A percentile compares a stretch with the other conserved stretches of the same genome.
Conservation (phyloP, 2,797 vertebrate species). For the Halcyon chelicuti region DNA sequence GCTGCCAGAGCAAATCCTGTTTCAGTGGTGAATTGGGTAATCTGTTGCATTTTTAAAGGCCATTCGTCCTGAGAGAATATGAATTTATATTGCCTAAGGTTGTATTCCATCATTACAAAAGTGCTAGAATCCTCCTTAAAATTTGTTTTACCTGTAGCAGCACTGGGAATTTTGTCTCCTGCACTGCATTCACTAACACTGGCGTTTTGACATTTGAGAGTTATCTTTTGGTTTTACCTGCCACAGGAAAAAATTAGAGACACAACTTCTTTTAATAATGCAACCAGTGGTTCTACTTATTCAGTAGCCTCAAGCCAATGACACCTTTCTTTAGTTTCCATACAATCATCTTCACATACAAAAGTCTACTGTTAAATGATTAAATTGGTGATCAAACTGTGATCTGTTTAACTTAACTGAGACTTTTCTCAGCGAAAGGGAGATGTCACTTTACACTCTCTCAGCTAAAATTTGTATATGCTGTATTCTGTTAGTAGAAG, state of each 20-base stretch:
- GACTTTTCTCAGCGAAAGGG: constrained; percentile 9
- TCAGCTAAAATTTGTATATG: background rate
- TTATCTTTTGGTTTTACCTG: constrained; percentile 66
- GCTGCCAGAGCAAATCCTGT: constrained; percentile 62
- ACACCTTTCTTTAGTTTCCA: constrained; percentile 56
- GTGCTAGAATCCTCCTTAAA: constrained; percentile 74
- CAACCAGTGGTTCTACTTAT: constrained; percentile 65
- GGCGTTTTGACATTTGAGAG: constrained; percentile 75
- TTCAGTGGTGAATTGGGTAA: constrained; percentile 67
- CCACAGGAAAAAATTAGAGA: constrained; percentile 75
- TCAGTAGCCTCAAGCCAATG: constrained; percentile 61
- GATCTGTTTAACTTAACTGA: constrained; percentile 41
- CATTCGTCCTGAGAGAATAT: constrained; percentile 77
- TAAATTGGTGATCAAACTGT: constrained; percentile 52
- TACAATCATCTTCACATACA: background rate
- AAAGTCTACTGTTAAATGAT: constrained; percentile 46
- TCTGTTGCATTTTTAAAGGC: constrained; percentile 77
- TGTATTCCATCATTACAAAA: constrained; percentile 80
- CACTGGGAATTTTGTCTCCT: constrained; percentile 77
- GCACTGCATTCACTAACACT: constrained; percentile 71
- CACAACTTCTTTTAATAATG: constrained; percentile 75
- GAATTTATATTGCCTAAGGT: constrained; percentile 79
- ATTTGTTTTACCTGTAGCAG: constrained; percentile 78
- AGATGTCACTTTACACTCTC: background rate
- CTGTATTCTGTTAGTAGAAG: background rate